These are phyloP conservation scores for Drosophila erecta DNA, from an alignment of 1,140 invertebrate species.

Conservation along the genomic window DNA sequence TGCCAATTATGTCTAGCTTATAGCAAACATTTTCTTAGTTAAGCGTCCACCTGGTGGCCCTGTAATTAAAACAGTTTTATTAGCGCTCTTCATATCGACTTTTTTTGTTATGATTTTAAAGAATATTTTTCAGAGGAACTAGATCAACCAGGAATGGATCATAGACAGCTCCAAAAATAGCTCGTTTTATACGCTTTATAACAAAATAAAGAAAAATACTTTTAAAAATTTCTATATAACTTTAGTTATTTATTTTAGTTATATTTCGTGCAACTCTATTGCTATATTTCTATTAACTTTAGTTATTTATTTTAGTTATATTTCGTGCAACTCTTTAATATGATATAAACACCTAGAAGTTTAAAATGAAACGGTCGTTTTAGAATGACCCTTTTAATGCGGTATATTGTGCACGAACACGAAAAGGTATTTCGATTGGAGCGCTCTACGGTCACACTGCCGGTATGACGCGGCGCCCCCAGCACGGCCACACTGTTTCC, in stretches of 20 bases:
- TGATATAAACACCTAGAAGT: neutral
- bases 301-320: too few species aligned
- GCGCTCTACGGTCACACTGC: neutral
- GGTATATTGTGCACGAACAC: neutral
- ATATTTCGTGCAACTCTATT: too few species aligned
- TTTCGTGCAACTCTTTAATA: too few species aligned
- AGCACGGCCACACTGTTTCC: neutral
- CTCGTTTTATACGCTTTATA: too few species aligned
- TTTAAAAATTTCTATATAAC: too few species aligned
- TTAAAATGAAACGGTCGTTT: neutral
- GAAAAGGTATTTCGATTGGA: neutral
- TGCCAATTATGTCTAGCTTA: too few species aligned
- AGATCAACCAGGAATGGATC: constrained; percentile 36
- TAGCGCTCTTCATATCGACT: constrained; percentile 30
- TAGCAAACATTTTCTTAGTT: neutral
- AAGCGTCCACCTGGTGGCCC: constrained; percentile 44
- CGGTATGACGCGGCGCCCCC: neutral
- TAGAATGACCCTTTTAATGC: neutral
- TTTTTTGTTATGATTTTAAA: neutral
- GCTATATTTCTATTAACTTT: too few species aligned
- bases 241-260: too few species aligned
- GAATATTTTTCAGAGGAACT: constrained; percentile 1
- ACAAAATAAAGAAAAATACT: too few species aligned
- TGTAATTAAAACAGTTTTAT: constrained; percentile 44
- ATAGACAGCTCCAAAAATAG: neutral